Percentiles rank a stretch among this genome's conserved stretches.
phyloP scores from a whole-genome alignment of 2,113 vertebrate genomes.

The Lophura nycthemera region DNA sequence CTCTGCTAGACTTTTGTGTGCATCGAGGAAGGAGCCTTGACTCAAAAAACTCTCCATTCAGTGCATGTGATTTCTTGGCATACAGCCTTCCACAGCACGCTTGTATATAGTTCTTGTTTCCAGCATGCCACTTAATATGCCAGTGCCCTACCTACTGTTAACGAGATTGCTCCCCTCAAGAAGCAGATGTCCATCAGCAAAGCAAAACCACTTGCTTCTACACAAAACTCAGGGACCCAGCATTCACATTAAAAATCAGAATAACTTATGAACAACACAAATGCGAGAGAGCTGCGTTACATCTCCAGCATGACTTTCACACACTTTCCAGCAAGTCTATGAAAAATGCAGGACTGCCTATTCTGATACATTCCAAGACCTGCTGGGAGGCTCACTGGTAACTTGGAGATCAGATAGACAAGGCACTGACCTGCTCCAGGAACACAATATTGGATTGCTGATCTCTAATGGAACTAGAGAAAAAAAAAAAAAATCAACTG shows the following conservation, averaged over 20 bases:
- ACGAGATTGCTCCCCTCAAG: not conserved
- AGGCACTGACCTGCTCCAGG: not conserved
- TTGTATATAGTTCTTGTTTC: not conserved
- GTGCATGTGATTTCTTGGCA: constrained; percentile 2
- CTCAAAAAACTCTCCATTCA: not conserved
- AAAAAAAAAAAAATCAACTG: not conserved
- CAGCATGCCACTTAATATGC: not conserved
- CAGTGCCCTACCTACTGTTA: not conserved
- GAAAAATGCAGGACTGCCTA: not conserved
- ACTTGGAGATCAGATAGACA: not conserved
- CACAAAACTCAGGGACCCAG: not conserved
- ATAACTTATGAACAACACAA: not conserved
- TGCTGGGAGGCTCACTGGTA: not conserved
- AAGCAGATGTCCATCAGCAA: not conserved
- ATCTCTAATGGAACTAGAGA: constrained; percentile 16
- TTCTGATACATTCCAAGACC: not conserved
- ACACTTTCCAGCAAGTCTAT: not conserved
- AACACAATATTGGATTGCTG: not conserved
- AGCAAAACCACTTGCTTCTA: not conserved
- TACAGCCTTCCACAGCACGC: not conserved
- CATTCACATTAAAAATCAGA: not conserved
- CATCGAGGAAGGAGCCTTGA: not conserved
- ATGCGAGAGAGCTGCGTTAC: not conserved
- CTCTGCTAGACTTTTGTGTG: not conserved
- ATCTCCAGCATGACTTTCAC: not conserved